phyloP scores from a whole-genome alignment of 2,888 invertebrate genomes.

The Balanococcus diminutus region DNA sequence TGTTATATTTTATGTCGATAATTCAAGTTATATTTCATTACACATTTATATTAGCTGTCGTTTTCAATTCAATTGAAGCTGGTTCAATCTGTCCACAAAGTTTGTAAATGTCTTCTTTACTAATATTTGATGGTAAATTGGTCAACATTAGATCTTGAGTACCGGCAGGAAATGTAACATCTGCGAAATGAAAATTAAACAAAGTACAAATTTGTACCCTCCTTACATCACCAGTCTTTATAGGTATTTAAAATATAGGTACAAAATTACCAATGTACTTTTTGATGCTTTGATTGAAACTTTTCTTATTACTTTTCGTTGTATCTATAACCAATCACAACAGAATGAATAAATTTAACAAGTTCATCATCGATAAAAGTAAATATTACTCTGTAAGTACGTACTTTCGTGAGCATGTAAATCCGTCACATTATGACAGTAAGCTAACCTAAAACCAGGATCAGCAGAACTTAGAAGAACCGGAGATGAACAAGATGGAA shows the following conservation, averaged over 20 bases:
- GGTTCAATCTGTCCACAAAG: slow-evolving; percentile 47
- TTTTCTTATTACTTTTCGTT: background rate
- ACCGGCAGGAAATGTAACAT: background rate
- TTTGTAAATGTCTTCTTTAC: slow-evolving; percentile 43
- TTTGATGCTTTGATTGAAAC: slow-evolving; percentile 44
- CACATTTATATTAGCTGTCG: slow-evolving; percentile 45
- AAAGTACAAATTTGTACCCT: too few species aligned
- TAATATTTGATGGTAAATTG: slow-evolving; percentile 42
- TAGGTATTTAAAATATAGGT: too few species aligned
- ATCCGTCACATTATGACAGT: slow-evolving; percentile 42
- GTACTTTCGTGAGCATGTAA: slow-evolving; percentile 10
- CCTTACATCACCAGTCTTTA: background rate
- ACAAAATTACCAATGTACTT: slow-evolving; percentile 46
- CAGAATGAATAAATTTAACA: background rate
- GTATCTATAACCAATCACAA: background rate
- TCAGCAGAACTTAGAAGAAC: slow-evolving; percentile 38
- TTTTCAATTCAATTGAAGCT: slow-evolving; percentile 38
- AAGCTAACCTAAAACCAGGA: slow-evolving; percentile 48
- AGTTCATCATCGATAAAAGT: background rate
- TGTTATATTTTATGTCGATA: too few species aligned
- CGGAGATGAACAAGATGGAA: slow-evolving; percentile 48
- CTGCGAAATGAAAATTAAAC: background rate
- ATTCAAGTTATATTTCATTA: background rate
- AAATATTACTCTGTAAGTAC: background rate
- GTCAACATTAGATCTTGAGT: slow-evolving; percentile 46